Evolutionary conservation across 2,888 invertebrate species (phyloP).

Genomic region (Opisthograptis luteolata): DNA sequence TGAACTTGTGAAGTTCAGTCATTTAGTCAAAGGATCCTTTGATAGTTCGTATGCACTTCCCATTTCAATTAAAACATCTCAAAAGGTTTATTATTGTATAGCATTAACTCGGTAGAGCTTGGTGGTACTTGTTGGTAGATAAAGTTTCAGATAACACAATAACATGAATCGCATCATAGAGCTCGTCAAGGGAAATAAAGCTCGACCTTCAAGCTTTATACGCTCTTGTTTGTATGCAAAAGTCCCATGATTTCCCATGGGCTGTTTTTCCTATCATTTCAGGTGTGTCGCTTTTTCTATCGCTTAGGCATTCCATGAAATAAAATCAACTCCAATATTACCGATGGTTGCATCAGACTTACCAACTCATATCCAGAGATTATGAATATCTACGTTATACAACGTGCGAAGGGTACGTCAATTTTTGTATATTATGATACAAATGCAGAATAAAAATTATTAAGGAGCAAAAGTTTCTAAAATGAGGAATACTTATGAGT

Average conservation of each 20-base stretch:
- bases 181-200: constrained; percentile 40
- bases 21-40: not conserved
- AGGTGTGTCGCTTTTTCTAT: not conserved
- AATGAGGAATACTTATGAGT: too few species aligned
- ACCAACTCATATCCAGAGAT: too few species aligned
- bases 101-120: not conserved
- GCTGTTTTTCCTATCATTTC: constrained; percentile 23
- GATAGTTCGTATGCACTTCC: not conserved
- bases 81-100: constrained; percentile 3
- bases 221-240: constrained; percentile 37
- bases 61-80: not conserved
- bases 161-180: constrained; percentile 12
- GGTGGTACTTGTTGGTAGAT: not conserved
- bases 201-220: constrained; percentile 38
- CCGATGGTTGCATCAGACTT: not conserved
- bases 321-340: not conserved
- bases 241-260: constrained; percentile 48
- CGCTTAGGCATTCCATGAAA: not conserved
- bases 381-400: too few species aligned
- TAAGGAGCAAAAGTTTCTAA: too few species aligned
- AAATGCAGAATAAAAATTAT: too few species aligned
- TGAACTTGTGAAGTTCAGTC: constrained; percentile 1
- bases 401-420: too few species aligned
- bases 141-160: constrained; percentile 13
- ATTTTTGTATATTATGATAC: too few species aligned